Percentiles rank a stretch among this genome's conserved stretches.
These are phyloP conservation scores for Gymnoscelis rufifasciata DNA, from an alignment of 2,888 invertebrate genomes.

Conservation along the genomic window DNA sequence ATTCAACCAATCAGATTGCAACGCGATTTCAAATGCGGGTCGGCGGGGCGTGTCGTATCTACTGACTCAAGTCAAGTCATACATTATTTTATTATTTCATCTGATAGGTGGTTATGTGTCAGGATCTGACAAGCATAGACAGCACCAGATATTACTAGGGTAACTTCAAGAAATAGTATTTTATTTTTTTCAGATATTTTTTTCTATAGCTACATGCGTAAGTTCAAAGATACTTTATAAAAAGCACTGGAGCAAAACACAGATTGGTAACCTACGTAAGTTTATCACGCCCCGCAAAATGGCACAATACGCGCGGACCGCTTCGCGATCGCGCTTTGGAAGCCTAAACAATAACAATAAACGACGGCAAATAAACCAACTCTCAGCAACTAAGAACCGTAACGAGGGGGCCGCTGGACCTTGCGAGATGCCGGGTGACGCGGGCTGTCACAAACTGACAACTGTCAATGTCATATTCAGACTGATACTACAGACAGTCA, in stretches of 20 bases:
- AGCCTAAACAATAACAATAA: conserved; percentile 60
- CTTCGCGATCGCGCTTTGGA: conserved; percentile 58
- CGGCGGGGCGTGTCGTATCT: conserved; percentile 8
- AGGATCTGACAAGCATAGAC: no score
- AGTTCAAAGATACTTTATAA: no score
- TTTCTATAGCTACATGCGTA: no score
- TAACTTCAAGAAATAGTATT: no score
- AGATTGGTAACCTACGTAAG: no score
- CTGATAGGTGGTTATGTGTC: no score
- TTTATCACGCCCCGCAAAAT: conserved; percentile 35
- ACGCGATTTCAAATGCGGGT: conserved; percentile 52
- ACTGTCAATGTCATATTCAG: not conserved
- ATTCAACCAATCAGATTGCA: not conserved
- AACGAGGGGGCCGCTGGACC: conserved; percentile 36
- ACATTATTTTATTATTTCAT: not conserved
- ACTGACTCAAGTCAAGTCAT: not conserved
- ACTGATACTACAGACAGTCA: no score
- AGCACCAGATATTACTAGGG: no score
- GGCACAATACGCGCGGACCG: conserved; percentile 62
- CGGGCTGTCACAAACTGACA: no score
- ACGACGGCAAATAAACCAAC: conserved; percentile 69
- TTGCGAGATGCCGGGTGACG: not conserved
- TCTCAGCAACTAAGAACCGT: conserved; percentile 67
- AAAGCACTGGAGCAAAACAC: no score
- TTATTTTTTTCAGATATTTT: no score